Base-by-base conservation (phyloP, 2,113 vertebrate species). In the Aegithalos caudatus region DNA sequence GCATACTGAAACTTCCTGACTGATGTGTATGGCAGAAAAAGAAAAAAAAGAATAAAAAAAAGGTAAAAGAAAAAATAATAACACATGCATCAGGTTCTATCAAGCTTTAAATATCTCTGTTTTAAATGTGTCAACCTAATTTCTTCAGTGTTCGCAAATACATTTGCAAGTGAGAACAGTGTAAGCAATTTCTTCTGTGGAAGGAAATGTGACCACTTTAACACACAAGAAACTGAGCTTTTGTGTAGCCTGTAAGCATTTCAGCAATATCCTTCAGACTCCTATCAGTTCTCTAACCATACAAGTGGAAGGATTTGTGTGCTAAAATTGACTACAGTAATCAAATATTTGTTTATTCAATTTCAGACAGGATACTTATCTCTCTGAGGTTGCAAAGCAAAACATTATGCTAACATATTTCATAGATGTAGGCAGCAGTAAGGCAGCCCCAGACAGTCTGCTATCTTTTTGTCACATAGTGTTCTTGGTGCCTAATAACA, bases 341-440 rank as follows among this genome's bases (percentile, higher is more conserved):
- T 93, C 92, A 95, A 97, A 97, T 93, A 76, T 78, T 96, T 98
- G 86, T 96, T 96, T 97, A 93, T 95, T 92, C 56, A 69, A 2
- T 92, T 97, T 96, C 91, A 92, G 85, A 90, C 93, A 77, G 65
- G 78, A 89, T 90, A 88, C 78, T 97, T 97, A 78, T 85, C 90
- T 97, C 88, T 95, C 86, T 19, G 31, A 91, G 53, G 21, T 38
- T 92, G 31, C 65, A 95, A 81, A 91, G 66, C 47, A 93, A 97
- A 95, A 96, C 42, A 86, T 94, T 96, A 92, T 76, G 65, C 29
- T 87, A 85, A 82, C 88, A 73, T 94, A 85, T 94, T 97, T 93
- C 76, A 81, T 61, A 15, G 29, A 76, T 31, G 56, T 48, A 81
- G 51, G 45, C 56, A 86, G 77, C 33, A 66, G 69, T 11, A 33